A percentile compares a stretch with the other conserved stretches of the same genome.
phyloP scores from a whole-genome alignment of 2,888 invertebrate genomes.

The Venusia cambrica region DNA sequence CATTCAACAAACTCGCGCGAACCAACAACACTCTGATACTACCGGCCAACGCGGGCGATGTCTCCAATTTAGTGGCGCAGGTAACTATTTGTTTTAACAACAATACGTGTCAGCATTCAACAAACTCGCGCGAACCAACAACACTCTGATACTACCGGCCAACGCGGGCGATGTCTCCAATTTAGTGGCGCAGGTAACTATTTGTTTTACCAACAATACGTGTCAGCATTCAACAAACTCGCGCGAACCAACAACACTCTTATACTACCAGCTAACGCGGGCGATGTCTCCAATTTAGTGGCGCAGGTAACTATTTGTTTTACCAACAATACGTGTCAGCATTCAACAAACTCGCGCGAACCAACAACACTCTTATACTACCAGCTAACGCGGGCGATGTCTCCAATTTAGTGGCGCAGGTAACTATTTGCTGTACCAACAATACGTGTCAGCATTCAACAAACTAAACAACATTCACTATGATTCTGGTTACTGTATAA shows the following conservation, averaged over 20 bases:
- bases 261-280: constrained; percentile 94
- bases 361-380: no score
- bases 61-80: constrained; percentile 90
- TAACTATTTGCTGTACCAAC: no score
- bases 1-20: constrained; percentile 96
- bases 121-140: constrained; percentile 94
- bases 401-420: no score
- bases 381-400: no score
- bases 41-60: constrained; percentile 93
- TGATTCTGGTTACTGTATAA: no score
- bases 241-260: constrained; percentile 97
- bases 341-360: no score
- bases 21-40: constrained; percentile 96
- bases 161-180: constrained; percentile 91
- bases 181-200: constrained; percentile 88
- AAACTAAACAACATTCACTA: no score
- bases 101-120: constrained; percentile 97
- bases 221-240: constrained; percentile 94
- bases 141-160: constrained; percentile 96
- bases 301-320: constrained; percentile 83
- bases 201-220: constrained; percentile 90
- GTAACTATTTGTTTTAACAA: constrained; percentile 80
- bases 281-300: constrained; percentile 89
- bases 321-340: no score
- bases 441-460: no score